A percentile compares a stretch with the other conserved stretches of the same genome.
These are phyloP conservation scores for Pachyramphus minor DNA, from an alignment of 2,113 vertebrate species.

Conservation along the genomic window DNA sequence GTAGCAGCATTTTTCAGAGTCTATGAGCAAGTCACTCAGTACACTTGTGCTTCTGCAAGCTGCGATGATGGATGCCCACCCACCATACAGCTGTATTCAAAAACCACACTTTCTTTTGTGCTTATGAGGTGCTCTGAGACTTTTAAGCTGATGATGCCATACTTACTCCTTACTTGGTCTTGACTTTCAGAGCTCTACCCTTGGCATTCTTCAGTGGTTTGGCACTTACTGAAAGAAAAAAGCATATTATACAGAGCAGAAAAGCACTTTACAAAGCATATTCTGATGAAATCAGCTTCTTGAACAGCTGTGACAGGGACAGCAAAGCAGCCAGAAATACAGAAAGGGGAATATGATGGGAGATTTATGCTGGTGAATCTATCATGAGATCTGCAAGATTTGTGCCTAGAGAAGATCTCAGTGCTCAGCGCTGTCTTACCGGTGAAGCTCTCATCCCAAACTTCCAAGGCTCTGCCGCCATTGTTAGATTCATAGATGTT, in stretches of 20 bases:
- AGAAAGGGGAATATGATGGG: not conserved
- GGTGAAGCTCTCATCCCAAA: not conserved
- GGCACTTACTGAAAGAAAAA: slow-evolving; percentile 28
- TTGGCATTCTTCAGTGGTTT: slow-evolving; percentile 40
- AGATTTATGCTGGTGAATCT: not conserved
- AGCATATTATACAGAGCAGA: not conserved
- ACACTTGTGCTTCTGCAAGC: not conserved
- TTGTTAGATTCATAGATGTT: not conserved
- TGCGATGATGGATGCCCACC: not conserved
- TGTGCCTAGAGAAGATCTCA: not conserved
- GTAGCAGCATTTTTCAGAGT: not conserved
- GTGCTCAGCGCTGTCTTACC: not conserved
- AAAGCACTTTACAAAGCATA: slow-evolving; percentile 12
- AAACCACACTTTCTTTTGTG: not conserved
- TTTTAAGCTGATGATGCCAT: slow-evolving; percentile 8
- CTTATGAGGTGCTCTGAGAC: not conserved
- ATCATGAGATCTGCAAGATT: not conserved
- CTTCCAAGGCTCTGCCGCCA: not conserved
- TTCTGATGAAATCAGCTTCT: slow-evolving; percentile 51
- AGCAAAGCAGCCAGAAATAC: not conserved
- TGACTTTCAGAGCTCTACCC: slow-evolving; percentile 25
- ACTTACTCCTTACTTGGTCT: not conserved
- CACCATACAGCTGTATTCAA: not conserved
- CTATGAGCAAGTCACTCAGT: not conserved
- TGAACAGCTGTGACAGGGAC: not conserved